Evolutionary conservation across 2,888 invertebrate genomes (phyloP).

Genomic region (Nephrotoma flavescens): DNA sequence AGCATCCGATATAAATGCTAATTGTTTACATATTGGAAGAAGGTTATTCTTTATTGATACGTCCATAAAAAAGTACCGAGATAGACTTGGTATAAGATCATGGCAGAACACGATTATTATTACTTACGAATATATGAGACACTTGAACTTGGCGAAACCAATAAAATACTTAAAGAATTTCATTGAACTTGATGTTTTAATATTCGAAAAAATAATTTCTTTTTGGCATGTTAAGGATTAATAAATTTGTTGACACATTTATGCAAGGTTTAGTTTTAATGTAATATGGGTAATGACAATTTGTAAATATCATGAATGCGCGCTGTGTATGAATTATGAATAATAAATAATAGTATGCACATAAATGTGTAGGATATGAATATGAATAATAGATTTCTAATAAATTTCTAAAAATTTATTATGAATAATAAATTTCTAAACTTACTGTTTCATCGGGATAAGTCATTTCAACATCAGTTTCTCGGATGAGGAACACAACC

Average conservation of each 20-base stretch:
- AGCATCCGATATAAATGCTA: background rate
- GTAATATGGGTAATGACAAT: background rate
- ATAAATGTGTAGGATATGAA: background rate
- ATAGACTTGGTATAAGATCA: background rate
- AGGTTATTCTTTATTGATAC: background rate
- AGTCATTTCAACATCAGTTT: constrained; percentile 39
- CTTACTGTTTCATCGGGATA: constrained; percentile 66
- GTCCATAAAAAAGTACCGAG: background rate
- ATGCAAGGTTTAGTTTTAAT: background rate
- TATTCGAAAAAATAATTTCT: background rate
- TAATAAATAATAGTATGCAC: no score
- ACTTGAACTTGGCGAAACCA: background rate
- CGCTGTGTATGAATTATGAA: no score
- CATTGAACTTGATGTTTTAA: background rate
- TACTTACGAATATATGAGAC: background rate
- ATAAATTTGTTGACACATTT: background rate
- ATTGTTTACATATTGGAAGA: background rate
- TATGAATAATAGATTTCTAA: background rate
- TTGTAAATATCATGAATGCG: background rate
- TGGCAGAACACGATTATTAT: background rate
- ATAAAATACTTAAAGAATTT: background rate
- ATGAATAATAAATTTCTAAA: constrained; percentile 8
- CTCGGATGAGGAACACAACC: constrained; percentile 56
- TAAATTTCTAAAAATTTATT: no score
- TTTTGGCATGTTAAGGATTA: background rate